Evolutionary conservation across 2,888 invertebrate genomes (phyloP).

Genomic region (Miltochrista miniata): DNA sequence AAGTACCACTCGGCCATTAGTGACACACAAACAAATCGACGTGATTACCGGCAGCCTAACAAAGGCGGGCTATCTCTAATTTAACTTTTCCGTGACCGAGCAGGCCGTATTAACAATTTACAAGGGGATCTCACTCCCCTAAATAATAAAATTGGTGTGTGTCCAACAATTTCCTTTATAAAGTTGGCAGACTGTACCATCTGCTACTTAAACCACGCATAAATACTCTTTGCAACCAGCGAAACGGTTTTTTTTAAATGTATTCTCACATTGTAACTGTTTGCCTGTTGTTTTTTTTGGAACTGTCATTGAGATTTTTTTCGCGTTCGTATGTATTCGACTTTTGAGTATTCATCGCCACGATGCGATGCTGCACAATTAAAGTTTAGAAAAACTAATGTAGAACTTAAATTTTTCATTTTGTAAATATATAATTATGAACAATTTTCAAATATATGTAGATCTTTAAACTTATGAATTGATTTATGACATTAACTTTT

Average conservation of each 20-base stretch:
- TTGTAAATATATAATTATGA: no score
- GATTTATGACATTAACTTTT: no score
- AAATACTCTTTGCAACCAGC: slow-evolving; percentile 55
- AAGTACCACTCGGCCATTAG: slow-evolving; percentile 47
- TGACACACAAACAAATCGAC: slow-evolving; percentile 59
- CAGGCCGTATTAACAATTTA: slow-evolving; percentile 63
- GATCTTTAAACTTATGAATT: no score
- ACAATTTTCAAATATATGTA: no score
- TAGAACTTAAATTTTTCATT: no score
- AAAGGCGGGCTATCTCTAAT: slow-evolving; percentile 60
- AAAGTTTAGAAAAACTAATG: no score
- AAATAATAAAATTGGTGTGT: slow-evolving; percentile 69
- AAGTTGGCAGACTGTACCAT: slow-evolving; percentile 46
- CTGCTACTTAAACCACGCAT: slow-evolving; percentile 37
- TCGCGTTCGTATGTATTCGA: no score
- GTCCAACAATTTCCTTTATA: slow-evolving; percentile 62
- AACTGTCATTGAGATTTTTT: no score
- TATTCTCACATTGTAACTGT: no score
- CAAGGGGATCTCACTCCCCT: slow-evolving; percentile 66
- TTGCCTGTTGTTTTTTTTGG: no score
- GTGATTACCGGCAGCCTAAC: slow-evolving; percentile 58
- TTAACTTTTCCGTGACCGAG: slow-evolving; percentile 72
- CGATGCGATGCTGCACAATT: no score
- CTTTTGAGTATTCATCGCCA: no score
- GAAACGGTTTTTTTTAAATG: slow-evolving; percentile 12